phyloP scores from a whole-genome alignment of 2,888 invertebrate genomes.

The Cheilosia soror region DNA sequence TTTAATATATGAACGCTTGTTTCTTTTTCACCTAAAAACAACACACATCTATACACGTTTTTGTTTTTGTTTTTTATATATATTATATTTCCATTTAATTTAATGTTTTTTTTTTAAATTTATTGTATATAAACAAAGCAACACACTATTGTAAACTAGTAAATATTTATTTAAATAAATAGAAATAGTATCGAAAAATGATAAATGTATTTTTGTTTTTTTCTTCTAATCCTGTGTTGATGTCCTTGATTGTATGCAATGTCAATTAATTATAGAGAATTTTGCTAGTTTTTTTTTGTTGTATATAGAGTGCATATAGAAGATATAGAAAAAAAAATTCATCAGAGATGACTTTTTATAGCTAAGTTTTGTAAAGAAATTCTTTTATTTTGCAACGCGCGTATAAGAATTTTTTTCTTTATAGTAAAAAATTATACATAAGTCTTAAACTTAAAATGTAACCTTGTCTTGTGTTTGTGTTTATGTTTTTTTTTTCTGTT shows the following conservation, averaged over 20 bases:
- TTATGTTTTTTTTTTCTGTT: slow-evolving; percentile 28
- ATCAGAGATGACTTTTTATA: slow-evolving; percentile 24
- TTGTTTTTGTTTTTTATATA: slow-evolving; percentile 10
- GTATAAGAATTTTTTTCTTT: slow-evolving; percentile 20
- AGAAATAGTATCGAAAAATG: slow-evolving; percentile 25
- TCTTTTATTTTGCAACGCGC: background rate
- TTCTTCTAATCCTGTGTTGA: slow-evolving; percentile 27
- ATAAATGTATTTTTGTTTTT: slow-evolving; percentile 1
- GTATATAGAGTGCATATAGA: slow-evolving; percentile 53
- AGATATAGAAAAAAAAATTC: slow-evolving; percentile 57
- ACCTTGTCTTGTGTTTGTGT: slow-evolving; percentile 60
- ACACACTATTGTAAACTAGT: slow-evolving; percentile 37
- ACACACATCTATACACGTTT: slow-evolving; percentile 65
- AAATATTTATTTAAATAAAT: slow-evolving; percentile 29
- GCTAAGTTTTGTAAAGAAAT: slow-evolving; percentile 37
- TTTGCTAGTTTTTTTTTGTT: slow-evolving; percentile 28
- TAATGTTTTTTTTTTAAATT: slow-evolving; percentile 1
- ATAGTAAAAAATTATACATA: slow-evolving; percentile 39
- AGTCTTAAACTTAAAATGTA: slow-evolving; percentile 61
- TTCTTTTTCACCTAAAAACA: slow-evolving; percentile 42
- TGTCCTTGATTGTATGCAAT: slow-evolving; percentile 62
- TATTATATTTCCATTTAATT: slow-evolving; percentile 3
- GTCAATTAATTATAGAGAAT: slow-evolving; percentile 23
- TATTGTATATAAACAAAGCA: slow-evolving; percentile 38
- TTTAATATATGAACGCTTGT: slow-evolving; percentile 26